Conservation (phyloP, 2,888 invertebrate species). For the Troides oblongomaculatus region DNA sequence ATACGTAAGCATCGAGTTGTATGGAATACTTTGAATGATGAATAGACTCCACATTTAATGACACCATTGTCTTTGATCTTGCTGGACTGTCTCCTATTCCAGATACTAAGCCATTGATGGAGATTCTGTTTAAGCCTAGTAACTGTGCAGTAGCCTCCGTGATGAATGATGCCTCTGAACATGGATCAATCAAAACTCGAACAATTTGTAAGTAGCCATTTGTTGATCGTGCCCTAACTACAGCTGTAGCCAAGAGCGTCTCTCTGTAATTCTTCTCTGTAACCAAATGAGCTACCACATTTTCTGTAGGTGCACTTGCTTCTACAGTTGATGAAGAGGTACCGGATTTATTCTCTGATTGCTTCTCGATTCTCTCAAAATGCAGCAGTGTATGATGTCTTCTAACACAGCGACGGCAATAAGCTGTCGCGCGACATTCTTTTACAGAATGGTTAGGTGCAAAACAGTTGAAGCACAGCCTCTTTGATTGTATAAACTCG, state of each 20-base stretch:
- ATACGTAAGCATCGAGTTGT: background rate
- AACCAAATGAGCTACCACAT: background rate
- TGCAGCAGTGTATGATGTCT: background rate
- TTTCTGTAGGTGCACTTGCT: background rate
- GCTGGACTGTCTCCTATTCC: background rate
- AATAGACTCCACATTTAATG: background rate
- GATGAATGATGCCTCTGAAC: background rate
- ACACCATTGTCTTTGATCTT: background rate
- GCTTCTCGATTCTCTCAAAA: background rate
- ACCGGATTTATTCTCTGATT: background rate
- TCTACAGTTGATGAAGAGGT: background rate
- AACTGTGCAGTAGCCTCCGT: background rate
- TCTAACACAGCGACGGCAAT: conserved; percentile 1
- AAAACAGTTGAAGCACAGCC: conserved; percentile 5
- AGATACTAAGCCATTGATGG: background rate
- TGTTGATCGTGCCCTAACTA: too few relatives aligned
- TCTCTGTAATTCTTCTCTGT: background rate
- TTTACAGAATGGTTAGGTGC: background rate
- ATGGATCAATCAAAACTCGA: too few relatives aligned
- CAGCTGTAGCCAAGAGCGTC: background rate
- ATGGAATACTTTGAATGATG: background rate
- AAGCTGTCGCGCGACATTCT: background rate
- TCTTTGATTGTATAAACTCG: background rate
- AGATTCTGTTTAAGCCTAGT: background rate
- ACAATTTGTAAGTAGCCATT: too few relatives aligned